Evolutionary conservation across 2,113 vertebrate genomes (phyloP).

Genomic region (Scomber colias): DNA sequence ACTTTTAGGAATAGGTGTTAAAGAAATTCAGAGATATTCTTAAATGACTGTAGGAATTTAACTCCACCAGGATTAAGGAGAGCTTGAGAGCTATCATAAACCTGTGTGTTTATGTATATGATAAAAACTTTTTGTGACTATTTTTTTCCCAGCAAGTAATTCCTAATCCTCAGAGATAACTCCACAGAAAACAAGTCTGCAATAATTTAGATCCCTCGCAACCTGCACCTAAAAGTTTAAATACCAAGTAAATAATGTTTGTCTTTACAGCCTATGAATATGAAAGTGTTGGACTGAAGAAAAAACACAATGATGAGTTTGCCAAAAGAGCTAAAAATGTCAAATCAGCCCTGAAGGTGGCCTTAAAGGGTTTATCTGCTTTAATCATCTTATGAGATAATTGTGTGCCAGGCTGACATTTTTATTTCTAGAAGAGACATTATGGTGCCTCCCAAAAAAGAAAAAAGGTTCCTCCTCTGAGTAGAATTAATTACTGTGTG

Average conservation of each 20-base stretch:
- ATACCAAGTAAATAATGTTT: not conserved
- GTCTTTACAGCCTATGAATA: not conserved
- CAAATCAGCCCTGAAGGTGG: not conserved
- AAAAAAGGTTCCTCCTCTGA: not conserved
- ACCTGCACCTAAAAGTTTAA: not conserved
- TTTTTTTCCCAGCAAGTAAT: not conserved
- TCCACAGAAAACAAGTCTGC: not conserved
- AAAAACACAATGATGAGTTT: not conserved
- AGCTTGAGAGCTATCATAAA: not conserved
- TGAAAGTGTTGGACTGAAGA: slow-evolving; percentile 2
- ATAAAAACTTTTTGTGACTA: not conserved
- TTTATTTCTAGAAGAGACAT: not conserved
- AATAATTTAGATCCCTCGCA: not conserved
- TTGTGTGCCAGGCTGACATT: not conserved
- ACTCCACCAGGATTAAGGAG: slow-evolving; percentile 5
- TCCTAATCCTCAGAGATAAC: not conserved
- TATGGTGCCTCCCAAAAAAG: not conserved
- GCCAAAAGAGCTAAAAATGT: not conserved
- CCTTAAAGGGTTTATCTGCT: not conserved
- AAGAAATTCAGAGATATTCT: not conserved
- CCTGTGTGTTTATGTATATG: not conserved
- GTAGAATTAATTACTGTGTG: not conserved
- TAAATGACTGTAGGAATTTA: not conserved
- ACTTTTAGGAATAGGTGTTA: not conserved
- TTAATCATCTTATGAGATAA: not conserved